Percentiles rank a stretch among this genome's conserved stretches.
Evolutionary conservation across 2,888 invertebrate genomes (phyloP).

Genomic region (Strigamia transsilvanica): DNA sequence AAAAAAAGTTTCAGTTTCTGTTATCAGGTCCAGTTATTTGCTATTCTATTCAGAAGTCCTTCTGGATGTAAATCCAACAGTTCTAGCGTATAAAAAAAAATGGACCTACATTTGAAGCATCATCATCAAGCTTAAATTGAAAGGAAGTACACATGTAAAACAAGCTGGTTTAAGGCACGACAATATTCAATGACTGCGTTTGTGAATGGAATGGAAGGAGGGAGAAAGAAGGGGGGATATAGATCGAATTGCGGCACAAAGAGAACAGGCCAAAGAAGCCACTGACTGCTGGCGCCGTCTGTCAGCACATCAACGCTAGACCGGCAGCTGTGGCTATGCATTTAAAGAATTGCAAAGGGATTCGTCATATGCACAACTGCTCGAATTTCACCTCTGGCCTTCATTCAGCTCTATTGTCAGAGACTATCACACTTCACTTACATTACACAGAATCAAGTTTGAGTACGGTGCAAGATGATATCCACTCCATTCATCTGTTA

Average conservation of each 20-base stretch:
- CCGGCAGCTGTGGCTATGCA: constrained; percentile 30
- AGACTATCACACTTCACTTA: not conserved
- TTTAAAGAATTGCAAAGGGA: constrained; percentile 13
- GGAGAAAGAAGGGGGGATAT: constrained; percentile 9
- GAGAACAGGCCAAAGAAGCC: constrained; percentile 32
- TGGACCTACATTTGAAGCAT: no score
- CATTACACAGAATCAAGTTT: constrained; percentile 1
- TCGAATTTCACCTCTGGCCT: constrained; percentile 30
- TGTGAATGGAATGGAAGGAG: constrained; percentile 14
- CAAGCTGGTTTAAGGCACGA: constrained; percentile 21
- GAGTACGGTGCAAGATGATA: constrained; percentile 7
- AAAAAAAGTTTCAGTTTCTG: no score
- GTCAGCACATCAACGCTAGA: constrained; percentile 38
- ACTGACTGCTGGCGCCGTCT: constrained; percentile 37
- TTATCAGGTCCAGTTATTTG: no score
- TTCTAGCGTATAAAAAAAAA: no score
- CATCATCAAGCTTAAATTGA: not conserved
- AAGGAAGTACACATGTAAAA: constrained; percentile 8
- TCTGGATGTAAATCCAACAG: no score
- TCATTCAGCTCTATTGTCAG: constrained; percentile 21
- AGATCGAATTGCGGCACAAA: constrained; percentile 39
- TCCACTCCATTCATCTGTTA: constrained; percentile 25
- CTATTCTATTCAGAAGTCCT: no score
- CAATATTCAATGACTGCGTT: constrained; percentile 33
- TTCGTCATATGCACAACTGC: constrained; percentile 25